These are phyloP conservation scores for Phymastichus coffea DNA, from an alignment of 1,140 invertebrate species.

Conservation along the genomic window DNA sequence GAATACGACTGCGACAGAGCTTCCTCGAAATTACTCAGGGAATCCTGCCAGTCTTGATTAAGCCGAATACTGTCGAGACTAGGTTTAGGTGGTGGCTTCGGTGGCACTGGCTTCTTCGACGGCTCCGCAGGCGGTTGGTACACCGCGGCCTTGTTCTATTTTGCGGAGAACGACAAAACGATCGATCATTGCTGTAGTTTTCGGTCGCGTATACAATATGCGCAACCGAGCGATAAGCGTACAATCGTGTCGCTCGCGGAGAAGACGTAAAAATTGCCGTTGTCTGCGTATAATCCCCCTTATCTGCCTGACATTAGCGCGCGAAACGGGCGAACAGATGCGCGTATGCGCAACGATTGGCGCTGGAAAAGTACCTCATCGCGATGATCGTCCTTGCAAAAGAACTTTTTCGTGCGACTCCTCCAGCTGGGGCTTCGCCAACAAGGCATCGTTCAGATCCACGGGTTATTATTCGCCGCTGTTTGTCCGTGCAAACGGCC, in stretches of 20 bases:
- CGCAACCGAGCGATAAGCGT: too few relatives aligned
- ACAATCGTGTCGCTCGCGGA: too few relatives aligned
- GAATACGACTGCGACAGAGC: slow-evolving; percentile 21
- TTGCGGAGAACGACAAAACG: too few relatives aligned
- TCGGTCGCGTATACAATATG: too few relatives aligned
- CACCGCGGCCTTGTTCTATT: too few relatives aligned
- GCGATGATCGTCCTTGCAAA: neutral
- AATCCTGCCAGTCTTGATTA: slow-evolving; percentile 61
- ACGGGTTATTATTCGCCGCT: neutral
- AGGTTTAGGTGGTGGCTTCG: slow-evolving; percentile 19
- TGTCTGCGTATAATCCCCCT: too few relatives aligned
- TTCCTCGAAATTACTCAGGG: slow-evolving; percentile 71
- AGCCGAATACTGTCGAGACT: slow-evolving; percentile 10
- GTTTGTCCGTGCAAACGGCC: neutral
- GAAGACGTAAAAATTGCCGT: too few relatives aligned
- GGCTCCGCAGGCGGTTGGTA: slow-evolving; percentile 1
- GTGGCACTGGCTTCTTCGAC: slow-evolving; percentile 8
- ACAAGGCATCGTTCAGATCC: slow-evolving; percentile 10
- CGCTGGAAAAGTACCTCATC: neutral
- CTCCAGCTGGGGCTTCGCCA: slow-evolving; percentile 13
- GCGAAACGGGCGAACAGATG: too few relatives aligned
- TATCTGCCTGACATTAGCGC: too few relatives aligned
- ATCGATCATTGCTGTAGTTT: too few relatives aligned
- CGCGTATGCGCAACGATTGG: too few relatives aligned
- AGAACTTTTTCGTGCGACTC: slow-evolving; percentile 9